Evolutionary conservation across 1,140 invertebrate species (phyloP).

Genomic region (Rhagoletis pomonella): DNA sequence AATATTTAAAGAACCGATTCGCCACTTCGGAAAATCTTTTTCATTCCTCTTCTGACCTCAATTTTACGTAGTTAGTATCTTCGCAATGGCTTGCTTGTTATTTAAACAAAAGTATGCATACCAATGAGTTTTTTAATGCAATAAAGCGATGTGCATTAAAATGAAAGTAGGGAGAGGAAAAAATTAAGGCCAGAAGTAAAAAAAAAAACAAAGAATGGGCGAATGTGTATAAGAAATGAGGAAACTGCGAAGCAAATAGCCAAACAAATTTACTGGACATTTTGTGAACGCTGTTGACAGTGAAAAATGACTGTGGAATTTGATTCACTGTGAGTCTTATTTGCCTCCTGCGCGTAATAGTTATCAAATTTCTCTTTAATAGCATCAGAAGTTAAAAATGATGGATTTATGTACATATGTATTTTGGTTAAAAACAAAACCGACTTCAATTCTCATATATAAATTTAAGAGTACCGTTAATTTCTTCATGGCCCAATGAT

Average conservation of each 20-base stretch:
- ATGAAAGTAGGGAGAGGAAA: background rate
- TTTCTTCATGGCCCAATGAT: too few relatives aligned
- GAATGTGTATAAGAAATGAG: background rate
- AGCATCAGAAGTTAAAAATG: background rate
- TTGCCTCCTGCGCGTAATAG: background rate
- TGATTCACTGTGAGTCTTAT: background rate
- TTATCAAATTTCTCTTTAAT: constrained; percentile 38
- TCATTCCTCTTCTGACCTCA: too few relatives aligned
- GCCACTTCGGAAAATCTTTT: too few relatives aligned
- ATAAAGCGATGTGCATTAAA: background rate
- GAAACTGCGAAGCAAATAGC: background rate
- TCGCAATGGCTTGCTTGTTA: too few relatives aligned
- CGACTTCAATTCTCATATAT: too few relatives aligned
- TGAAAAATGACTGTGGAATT: constrained; percentile 10
- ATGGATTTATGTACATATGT: background rate
- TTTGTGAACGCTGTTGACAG: background rate
- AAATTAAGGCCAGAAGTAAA: background rate
- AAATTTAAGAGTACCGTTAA: too few relatives aligned
- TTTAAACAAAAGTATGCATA: background rate
- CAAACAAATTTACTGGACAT: background rate
- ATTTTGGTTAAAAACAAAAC: background rate
- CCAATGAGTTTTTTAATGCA: background rate
- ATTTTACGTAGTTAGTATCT: too few relatives aligned
- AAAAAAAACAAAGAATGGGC: background rate
- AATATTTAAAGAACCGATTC: too few relatives aligned